phyloP scores from a whole-genome alignment of 2,888 invertebrate genomes.

The Nemotelus pantherinus region DNA sequence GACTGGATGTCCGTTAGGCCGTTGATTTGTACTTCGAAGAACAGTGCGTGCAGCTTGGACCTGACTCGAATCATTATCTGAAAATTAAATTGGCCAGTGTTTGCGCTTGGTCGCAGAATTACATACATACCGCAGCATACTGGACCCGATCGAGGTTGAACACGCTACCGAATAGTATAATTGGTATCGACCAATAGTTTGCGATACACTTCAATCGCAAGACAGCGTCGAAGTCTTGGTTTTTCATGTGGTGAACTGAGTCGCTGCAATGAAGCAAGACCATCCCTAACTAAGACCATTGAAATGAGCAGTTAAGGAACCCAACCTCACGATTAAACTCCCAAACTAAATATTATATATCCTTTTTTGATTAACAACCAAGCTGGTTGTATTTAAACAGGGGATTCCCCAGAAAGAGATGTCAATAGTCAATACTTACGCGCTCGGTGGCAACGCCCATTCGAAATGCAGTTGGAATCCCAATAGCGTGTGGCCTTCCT shows the following conservation, averaged over 20 bases:
- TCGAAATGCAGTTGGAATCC: constrained; percentile 55
- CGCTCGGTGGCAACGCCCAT: constrained; percentile 58
- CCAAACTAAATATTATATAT: not conserved
- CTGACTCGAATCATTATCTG: constrained; percentile 52
- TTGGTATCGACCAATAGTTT: constrained; percentile 57
- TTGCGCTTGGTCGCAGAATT: not conserved
- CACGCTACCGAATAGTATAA: constrained; percentile 57
- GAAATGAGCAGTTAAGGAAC: not conserved
- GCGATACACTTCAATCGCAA: constrained; percentile 58
- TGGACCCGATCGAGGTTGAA: constrained; percentile 54
- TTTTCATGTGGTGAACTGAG: constrained; percentile 56
- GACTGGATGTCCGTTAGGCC: constrained; percentile 58
- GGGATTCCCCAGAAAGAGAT: constrained; percentile 3
- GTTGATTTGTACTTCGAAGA: constrained; percentile 53
- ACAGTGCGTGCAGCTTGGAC: constrained; percentile 52
- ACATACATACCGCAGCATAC: constrained; percentile 54
- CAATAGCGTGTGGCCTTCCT: constrained; percentile 53
- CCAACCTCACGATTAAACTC: not conserved
- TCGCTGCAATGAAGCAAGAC: constrained; percentile 51
- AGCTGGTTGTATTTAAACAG: not conserved
- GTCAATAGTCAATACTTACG: constrained; percentile 52
- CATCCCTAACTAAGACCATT: not conserved
- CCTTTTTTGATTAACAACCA: not conserved
- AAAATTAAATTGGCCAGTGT: not conserved
- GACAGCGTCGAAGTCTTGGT: constrained; percentile 57